phyloP scores from a whole-genome alignment of 1,140 invertebrate species.

The Habropoda laboriosa region DNA sequence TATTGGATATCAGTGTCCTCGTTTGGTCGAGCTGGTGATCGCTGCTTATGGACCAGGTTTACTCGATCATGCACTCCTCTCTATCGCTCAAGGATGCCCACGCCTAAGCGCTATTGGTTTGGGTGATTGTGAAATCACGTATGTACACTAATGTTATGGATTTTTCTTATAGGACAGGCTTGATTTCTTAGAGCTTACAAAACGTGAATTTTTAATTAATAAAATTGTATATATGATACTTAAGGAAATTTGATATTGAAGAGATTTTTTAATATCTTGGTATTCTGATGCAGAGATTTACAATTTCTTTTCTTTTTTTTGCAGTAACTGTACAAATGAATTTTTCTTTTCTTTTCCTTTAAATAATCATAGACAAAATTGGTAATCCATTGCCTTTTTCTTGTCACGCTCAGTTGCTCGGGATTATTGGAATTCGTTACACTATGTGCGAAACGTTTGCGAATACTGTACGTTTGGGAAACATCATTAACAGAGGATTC shows the following conservation, averaged over 20 bases:
- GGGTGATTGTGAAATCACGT: constrained; percentile 79
- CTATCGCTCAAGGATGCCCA: constrained; percentile 70
- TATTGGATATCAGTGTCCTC: constrained; percentile 71
- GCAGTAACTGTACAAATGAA: background rate
- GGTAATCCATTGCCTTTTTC: constrained; percentile 7
- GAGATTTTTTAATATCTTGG: too few species aligned
- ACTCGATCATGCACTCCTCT: constrained; percentile 72
- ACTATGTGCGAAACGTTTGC: constrained; percentile 70
- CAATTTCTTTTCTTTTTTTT: background rate
- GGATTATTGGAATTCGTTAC: constrained; percentile 75
- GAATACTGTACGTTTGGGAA: constrained; percentile 75
- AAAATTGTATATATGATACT: too few species aligned
- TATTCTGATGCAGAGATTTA: background rate
- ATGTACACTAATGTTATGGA: too few species aligned
- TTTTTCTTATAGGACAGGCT: too few species aligned
- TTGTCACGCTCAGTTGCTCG: constrained; percentile 68
- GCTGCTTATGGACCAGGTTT: constrained; percentile 70
- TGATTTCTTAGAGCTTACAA: too few species aligned
- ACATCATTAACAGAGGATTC: constrained; percentile 77
- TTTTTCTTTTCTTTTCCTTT: background rate
- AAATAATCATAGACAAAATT: background rate
- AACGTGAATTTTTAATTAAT: too few species aligned
- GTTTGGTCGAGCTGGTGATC: constrained; percentile 74
- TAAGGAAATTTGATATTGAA: too few species aligned
- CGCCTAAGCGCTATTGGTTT: constrained; percentile 73